Evolutionary conservation across 2,888 invertebrate species (phyloP), one percentile per base, ranked within the genome.

Genomic region (Melanostoma scalare): DNA sequence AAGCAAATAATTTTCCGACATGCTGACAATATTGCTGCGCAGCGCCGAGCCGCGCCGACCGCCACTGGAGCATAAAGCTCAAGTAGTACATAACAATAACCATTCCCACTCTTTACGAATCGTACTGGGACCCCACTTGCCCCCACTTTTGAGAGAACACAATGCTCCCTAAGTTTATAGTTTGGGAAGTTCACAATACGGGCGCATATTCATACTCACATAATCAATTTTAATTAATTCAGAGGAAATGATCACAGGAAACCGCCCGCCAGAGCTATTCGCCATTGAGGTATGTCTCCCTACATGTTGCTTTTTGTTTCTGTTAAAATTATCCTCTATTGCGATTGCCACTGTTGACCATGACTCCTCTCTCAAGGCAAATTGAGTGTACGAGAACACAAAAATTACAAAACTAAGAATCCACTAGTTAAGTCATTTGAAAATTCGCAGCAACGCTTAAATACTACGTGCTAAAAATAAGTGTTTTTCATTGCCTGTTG

Each of bases 241-340:
- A 78, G 82, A 74, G 82, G 82, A 84, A 84, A 74, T 78, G 78
- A 84, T 84, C 82, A 84, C 78, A 84, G 78, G 78, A 84, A 84
- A 84, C 82, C 82, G 69, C 73, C 82, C 20, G 20, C 20, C 20
- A 20, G 20, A 78, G 35, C 60, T 35, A 61, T 40, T 60, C 72
- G 42, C 40, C 48, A 67, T 56, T 63, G 67, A 63, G 60, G 61
- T 58, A 48, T 48, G 48, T 61, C 20, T 20, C 20, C 20, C 20
- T 20, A 1, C 20, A 20, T 20, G 20, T 20, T 20, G 20, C 20
- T 50, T 67, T 75, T 60, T n/a, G n/a, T 75, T 55, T 55, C 75
- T 36, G 46, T 61, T 46, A 46, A 35, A 61, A 61, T 61, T 63
- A 50, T 50, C 50, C n/a, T 38, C 63, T 50, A 9, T 60, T 36